These are phyloP conservation scores for Hippolais icterina DNA, from an alignment of 2,113 vertebrate genomes.

Conservation along the genomic window DNA sequence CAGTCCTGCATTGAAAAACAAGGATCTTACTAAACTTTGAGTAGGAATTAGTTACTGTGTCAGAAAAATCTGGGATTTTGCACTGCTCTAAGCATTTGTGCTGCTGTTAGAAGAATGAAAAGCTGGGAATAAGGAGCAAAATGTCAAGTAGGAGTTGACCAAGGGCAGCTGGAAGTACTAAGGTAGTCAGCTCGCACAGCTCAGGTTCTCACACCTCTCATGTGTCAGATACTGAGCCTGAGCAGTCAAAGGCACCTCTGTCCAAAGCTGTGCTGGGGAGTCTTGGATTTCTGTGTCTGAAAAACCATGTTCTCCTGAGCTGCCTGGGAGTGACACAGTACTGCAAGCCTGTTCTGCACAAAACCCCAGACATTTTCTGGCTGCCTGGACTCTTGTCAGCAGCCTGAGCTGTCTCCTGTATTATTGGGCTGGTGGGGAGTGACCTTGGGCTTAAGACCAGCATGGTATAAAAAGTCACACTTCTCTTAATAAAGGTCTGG, in stretches of 20 bases:
- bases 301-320: accelerated
- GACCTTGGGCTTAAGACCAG: neutral
- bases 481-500: neutral
- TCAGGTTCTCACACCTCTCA: neutral
- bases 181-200: neutral
- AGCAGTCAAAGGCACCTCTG: neutral
- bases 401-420: neutral
- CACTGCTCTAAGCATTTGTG: neutral
- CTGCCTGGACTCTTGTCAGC: neutral
- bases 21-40: neutral
- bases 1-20: neutral
- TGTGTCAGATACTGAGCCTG: neutral
- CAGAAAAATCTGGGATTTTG: neutral
- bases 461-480: neutral
- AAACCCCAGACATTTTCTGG: neutral
- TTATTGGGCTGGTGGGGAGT: neutral
- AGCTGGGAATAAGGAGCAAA: neutral
- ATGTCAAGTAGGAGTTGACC: neutral
- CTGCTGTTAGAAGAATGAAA: neutral
- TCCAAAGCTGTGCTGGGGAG: neutral
- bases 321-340: neutral
- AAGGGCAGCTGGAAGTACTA: neutral
- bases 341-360: neutral
- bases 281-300: neutral
- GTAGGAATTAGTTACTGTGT: neutral